A percentile compares a stretch with the other conserved stretches of the same genome.
Conservation (phyloP, 2,888 invertebrate species). For the Microdon myrmicae region DNA sequence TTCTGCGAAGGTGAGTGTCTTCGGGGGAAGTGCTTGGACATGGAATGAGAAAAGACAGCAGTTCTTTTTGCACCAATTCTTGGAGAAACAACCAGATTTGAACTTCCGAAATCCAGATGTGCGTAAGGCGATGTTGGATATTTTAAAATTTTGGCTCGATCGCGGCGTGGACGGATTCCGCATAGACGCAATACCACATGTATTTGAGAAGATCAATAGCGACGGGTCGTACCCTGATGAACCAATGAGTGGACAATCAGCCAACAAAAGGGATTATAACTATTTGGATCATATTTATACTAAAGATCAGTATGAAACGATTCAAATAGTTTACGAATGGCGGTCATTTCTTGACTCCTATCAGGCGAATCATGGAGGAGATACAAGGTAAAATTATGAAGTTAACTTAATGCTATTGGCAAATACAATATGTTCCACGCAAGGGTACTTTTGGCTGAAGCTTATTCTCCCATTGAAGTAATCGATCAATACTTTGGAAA, state of each 20-base stretch:
- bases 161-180: constrained; percentile 82
- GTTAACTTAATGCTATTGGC: not conserved
- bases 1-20: constrained; percentile 63
- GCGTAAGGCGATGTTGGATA: constrained; percentile 73
- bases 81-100: constrained; percentile 79
- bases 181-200: constrained; percentile 73
- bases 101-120: constrained; percentile 79
- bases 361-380: constrained; percentile 59
- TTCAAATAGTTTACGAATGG: constrained; percentile 71
- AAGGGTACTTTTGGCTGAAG: constrained; percentile 72
- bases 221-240: constrained; percentile 66
- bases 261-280: constrained; percentile 69
- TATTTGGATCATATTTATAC: constrained; percentile 73
- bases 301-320: constrained; percentile 71
- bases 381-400: constrained; percentile 57
- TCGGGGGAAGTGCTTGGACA: constrained; percentile 76
- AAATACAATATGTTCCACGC: not conserved
- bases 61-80: constrained; percentile 76
- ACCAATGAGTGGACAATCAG: constrained; percentile 67
- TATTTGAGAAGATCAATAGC: constrained; percentile 67
- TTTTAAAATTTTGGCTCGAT: constrained; percentile 77
- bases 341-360: constrained; percentile 69
- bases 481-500: constrained; percentile 72
- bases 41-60: constrained; percentile 73
- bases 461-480: constrained; percentile 68